phyloP scores from a whole-genome alignment of 2,113 vertebrate species.

The Stigmatopora argus region DNA sequence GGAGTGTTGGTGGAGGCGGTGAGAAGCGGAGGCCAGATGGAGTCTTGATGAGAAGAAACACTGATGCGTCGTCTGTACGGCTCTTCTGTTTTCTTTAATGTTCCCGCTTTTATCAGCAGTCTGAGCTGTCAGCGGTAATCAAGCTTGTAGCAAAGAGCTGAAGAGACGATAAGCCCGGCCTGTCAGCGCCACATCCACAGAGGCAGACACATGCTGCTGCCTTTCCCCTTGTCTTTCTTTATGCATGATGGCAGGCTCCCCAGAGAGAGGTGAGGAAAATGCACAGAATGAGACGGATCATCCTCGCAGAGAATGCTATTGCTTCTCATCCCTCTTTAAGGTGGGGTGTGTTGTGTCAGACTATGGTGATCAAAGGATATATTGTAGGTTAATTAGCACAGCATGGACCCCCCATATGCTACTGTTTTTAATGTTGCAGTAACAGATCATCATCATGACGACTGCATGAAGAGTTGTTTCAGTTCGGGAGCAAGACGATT shows the following conservation, averaged over 20 bases:
- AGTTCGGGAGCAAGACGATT: too few species aligned
- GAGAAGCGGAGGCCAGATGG: slow-evolving; percentile 11
- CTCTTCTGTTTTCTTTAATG: slow-evolving; percentile 73
- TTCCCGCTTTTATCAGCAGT: slow-evolving; percentile 71
- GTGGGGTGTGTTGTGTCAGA: slow-evolving; percentile 10
- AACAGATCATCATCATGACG: background rate
- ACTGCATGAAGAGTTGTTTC: background rate
- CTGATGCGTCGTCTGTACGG: slow-evolving; percentile 40
- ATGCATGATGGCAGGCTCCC: slow-evolving; percentile 57
- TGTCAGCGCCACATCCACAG: slow-evolving; percentile 62
- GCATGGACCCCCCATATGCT: background rate
- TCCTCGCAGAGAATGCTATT: slow-evolving; percentile 25
- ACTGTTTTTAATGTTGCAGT: background rate
- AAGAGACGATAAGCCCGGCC: slow-evolving; percentile 64
- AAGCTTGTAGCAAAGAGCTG: slow-evolving; percentile 59
- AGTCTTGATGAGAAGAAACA: slow-evolving; percentile 59
- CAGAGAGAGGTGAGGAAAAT: slow-evolving; percentile 39
- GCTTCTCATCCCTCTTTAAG: slow-evolving; percentile 22
- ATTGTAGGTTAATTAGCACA: slow-evolving; percentile 4
- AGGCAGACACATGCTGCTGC: slow-evolving; percentile 61
- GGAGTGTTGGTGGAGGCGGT: slow-evolving; percentile 30
- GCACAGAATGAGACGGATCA: slow-evolving; percentile 34
- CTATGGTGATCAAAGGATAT: slow-evolving; percentile 6
- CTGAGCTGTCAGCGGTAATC: slow-evolving; percentile 72
- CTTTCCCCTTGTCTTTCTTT: slow-evolving; percentile 44